A percentile compares a stretch with the other conserved stretches of the same genome.
Conservation (phyloP, 23 tunicate species). For the Aplidium turbinatum region DNA sequence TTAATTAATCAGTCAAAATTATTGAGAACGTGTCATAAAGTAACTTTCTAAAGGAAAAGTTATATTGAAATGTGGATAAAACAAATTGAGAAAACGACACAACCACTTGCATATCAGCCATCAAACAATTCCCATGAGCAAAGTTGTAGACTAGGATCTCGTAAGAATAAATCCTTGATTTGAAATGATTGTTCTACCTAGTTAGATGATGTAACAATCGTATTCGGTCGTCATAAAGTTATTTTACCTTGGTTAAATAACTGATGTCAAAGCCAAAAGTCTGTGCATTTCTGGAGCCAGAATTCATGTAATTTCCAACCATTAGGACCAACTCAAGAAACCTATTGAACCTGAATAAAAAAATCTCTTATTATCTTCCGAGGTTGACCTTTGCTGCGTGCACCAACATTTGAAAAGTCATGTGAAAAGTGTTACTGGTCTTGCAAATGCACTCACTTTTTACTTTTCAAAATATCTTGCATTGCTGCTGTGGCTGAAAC, state of each 20-base stretch:
- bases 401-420: background rate
- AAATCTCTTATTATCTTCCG: background rate
- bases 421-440: background rate
- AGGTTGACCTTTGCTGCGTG: background rate
- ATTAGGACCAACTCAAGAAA: slow-evolving; percentile 84
- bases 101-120: no score
- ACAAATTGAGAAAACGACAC: no score
- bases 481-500: slow-evolving; percentile 92
- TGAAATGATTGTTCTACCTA: no score
- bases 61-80: no score
- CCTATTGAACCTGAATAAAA: slow-evolving; percentile 61
- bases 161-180: no score
- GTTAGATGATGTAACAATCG: no score
- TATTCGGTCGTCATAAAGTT: no score
- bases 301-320: slow-evolving; percentile 93
- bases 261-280: slow-evolving; percentile 90
- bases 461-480: slow-evolving; percentile 65
- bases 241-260: slow-evolving; percentile 70
- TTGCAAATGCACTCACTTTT: slow-evolving; percentile 21
- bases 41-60: no score
- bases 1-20: no score
- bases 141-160: no score
- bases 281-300: slow-evolving; percentile 93
- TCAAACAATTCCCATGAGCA: no score
- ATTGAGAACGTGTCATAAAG: no score